A percentile compares a stretch with the other conserved stretches of the same genome.
Conservation (phyloP, 2,888 invertebrate genomes). For the Peribatodes rhomboidaria region DNA sequence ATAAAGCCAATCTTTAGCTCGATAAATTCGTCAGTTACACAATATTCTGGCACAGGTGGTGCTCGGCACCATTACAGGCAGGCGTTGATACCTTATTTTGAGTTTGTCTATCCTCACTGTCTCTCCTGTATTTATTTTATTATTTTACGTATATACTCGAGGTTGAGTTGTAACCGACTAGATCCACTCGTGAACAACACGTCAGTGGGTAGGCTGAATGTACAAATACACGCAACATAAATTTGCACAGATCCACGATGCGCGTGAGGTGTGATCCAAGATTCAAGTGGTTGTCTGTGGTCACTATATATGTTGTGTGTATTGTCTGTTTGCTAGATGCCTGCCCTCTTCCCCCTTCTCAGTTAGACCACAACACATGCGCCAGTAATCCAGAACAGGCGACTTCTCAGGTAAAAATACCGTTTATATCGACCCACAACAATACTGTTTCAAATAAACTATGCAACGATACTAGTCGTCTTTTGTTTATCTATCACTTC, state of each 20-base stretch:
- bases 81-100: constrained; percentile 65
- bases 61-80: constrained; percentile 35
- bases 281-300: constrained; percentile 85
- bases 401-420: constrained; percentile 89
- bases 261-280: constrained; percentile 86
- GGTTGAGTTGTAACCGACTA: constrained; percentile 38
- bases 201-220: constrained; percentile 76
- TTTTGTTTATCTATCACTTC: constrained; percentile 82
- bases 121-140: constrained; percentile 79
- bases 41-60: constrained; percentile 39
- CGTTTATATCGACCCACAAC: constrained; percentile 84
- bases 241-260: constrained; percentile 75
- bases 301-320: constrained; percentile 90
- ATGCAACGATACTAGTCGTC: constrained; percentile 83
- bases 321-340: constrained; percentile 98
- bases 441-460: constrained; percentile 82
- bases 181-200: constrained; percentile 55
- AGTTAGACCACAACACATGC: constrained; percentile 95
- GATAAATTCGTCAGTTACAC: constrained; percentile 50
- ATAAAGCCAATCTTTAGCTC: constrained; percentile 40
- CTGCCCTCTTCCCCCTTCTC: constrained; percentile 95
- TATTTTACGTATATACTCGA: constrained; percentile 41
- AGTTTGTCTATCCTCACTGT: constrained; percentile 79
- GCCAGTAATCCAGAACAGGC: constrained; percentile 90
- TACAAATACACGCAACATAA: constrained; percentile 85